Percentiles rank a stretch among this genome's conserved stretches.
Conservation (phyloP, 2,113 vertebrate genomes). For the Onychostoma macrolepis region DNA sequence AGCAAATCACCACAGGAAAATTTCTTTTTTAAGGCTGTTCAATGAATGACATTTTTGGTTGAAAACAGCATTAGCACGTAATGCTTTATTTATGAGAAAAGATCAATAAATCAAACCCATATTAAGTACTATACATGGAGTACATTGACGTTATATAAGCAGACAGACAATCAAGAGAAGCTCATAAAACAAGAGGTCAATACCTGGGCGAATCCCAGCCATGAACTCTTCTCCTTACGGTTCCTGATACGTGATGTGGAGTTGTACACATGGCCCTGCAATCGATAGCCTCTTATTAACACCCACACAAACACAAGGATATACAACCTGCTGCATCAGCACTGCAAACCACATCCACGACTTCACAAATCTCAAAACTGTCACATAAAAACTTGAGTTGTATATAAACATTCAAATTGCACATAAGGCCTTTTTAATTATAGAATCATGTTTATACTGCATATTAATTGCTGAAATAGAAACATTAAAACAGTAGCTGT, state of each 20-base stretch:
- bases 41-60: background rate
- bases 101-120: background rate
- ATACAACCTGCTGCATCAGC: background rate
- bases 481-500: too few species aligned
- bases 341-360: background rate
- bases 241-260: conserved; percentile 97
- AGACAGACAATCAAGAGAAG: background rate
- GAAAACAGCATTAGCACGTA: background rate
- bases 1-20: conserved; percentile 44
- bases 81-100: background rate
- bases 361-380: background rate
- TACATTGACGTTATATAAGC: background rate
- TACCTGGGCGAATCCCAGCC: conserved; percentile 99
- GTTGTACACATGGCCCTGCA: conserved; percentile 97
- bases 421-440: too few species aligned
- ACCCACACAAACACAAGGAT: background rate
- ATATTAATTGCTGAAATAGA: too few species aligned
- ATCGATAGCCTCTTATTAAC: conserved; percentile 57
- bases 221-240: conserved; percentile 94
- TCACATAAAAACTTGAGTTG: too few species aligned
- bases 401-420: background rate
- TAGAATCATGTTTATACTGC: too few species aligned
- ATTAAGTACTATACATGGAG: background rate
- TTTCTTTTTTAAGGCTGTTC: background rate
- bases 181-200: background rate